Evolutionary conservation across 2,888 invertebrate species (phyloP).

Genomic region (Dolichomitus sp.): DNA sequence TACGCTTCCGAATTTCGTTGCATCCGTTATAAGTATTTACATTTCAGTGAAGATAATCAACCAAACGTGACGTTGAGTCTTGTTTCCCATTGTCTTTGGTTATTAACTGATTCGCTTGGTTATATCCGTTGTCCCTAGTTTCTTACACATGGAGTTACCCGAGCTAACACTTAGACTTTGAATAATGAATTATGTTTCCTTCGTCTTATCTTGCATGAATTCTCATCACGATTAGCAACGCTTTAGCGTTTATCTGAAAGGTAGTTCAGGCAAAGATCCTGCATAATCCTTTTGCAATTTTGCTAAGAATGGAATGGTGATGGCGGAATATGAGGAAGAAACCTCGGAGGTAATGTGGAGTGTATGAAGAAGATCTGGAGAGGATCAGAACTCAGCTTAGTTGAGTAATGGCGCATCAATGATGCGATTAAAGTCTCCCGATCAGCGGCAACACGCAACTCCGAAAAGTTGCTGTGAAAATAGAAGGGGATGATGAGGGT

Average conservation of each 20-base stretch:
- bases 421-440: conserved; percentile 42
- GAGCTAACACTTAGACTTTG: neutral
- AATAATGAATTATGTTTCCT: conserved; percentile 34
- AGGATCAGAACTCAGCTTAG: conserved; percentile 34
- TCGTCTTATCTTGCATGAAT: neutral
- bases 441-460: conserved; percentile 36
- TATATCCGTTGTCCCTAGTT: neutral
- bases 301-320: neutral
- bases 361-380: neutral
- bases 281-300: conserved; percentile 15
- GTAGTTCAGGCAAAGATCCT: conserved; percentile 16
- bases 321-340: neutral
- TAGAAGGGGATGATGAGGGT: conserved; percentile 30
- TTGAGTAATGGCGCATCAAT: conserved; percentile 43
- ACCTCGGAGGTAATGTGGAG: neutral
- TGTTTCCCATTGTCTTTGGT: conserved; percentile 4
- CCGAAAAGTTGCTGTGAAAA: conserved; percentile 31
- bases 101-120: neutral
- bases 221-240: conserved; percentile 20
- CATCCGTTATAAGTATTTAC: conserved; percentile 41
- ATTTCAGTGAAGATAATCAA: conserved; percentile 25
- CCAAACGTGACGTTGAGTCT: neutral
- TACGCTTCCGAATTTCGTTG: conserved; percentile 29
- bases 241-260: conserved; percentile 5
- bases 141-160: neutral